phyloP scores from a whole-genome alignment of 2,797 vertebrate genomes.

The Girardinus metallicus region DNA sequence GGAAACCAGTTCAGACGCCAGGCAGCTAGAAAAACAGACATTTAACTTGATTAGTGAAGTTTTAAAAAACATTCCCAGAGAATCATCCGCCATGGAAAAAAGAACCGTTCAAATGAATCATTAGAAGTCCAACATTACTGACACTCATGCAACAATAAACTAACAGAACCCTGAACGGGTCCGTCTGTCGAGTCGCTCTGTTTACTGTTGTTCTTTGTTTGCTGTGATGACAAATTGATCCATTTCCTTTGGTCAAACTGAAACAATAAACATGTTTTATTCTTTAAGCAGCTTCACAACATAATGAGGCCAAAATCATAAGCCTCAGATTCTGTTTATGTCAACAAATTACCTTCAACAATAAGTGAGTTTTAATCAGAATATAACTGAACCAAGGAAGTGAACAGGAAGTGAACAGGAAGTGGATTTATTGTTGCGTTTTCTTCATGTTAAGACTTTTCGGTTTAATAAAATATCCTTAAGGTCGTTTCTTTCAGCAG shows the following conservation, averaged over 20 bases:
- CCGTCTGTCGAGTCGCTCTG: background rate
- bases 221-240: background rate
- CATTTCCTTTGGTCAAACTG: background rate
- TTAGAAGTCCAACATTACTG: background rate
- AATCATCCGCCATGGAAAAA: background rate
- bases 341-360: background rate
- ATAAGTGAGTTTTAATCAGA: background rate
- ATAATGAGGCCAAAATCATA: background rate
- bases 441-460: background rate
- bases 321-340: background rate
- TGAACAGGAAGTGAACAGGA: too few relatives aligned
- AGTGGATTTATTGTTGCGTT: background rate
- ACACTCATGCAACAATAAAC: background rate
- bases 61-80: too few relatives aligned
- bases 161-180: too few relatives aligned
- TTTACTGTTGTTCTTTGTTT: background rate
- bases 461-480: background rate
- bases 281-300: background rate
- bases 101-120: background rate
- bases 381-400: background rate
- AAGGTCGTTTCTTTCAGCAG: background rate
- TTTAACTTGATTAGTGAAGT: background rate
- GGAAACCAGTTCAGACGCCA: background rate
- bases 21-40: background rate
- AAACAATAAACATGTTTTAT: background rate